phyloP scores from a whole-genome alignment of 2,797 vertebrate species.

The Anabacerthia variegaticeps region DNA sequence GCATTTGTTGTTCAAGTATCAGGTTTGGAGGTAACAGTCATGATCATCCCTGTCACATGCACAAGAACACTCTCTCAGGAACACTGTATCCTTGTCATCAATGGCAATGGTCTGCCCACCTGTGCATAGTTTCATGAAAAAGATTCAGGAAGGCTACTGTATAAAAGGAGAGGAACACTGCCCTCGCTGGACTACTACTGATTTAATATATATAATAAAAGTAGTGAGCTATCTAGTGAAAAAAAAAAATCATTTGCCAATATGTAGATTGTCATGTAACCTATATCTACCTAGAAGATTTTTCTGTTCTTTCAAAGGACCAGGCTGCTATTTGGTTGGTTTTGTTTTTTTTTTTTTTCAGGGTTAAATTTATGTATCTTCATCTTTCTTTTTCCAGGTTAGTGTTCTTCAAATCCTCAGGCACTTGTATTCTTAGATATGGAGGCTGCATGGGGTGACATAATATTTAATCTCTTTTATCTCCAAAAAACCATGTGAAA shows the following conservation, averaged over 20 bases:
- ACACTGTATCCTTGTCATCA: rapidly evolving
- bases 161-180: background rate
- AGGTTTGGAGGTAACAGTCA: background rate
- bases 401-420: background rate
- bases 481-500: background rate
- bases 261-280: background rate
- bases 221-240: background rate
- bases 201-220: background rate
- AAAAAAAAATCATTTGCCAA: background rate
- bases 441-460: background rate
- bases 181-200: background rate
- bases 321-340: background rate
- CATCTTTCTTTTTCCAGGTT: background rate
- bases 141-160: background rate
- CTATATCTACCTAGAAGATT: background rate
- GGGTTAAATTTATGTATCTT: background rate
- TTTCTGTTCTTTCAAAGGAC: background rate
- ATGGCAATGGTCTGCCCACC: background rate
- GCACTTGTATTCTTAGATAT: background rate
- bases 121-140: background rate
- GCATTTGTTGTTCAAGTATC: background rate
- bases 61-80: rapidly evolving
- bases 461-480: background rate
- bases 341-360: no score
- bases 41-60: background rate